phyloP scores from a whole-genome alignment of 2,888 invertebrate species.

The Melinopterus prodromus region DNA sequence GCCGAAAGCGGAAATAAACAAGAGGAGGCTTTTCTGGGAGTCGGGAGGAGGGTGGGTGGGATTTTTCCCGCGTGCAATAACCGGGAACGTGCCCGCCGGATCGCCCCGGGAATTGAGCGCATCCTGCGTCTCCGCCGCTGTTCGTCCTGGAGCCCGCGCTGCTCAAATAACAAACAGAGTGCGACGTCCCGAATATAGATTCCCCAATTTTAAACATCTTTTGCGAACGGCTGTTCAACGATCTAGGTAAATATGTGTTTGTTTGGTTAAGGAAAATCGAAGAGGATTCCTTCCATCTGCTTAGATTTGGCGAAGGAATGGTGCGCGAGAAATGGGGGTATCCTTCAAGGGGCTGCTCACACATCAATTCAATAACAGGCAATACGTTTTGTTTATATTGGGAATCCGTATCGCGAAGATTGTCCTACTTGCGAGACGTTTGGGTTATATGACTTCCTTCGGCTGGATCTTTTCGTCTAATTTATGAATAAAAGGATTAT shows the following conservation, averaged over 20 bases:
- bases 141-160: constrained; percentile 41
- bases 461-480: no score
- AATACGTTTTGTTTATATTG: constrained; percentile 26
- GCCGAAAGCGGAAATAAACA: constrained; percentile 11
- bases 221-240: constrained; percentile 50
- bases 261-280: constrained; percentile 53
- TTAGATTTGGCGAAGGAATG: constrained; percentile 35
- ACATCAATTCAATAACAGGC: constrained; percentile 26
- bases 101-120: constrained; percentile 51
- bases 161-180: constrained; percentile 54
- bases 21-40: neutral
- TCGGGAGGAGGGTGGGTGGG: neutral
- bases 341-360: constrained; percentile 19
- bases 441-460: no score
- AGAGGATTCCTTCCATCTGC: constrained; percentile 47
- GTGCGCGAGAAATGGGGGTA: constrained; percentile 14
- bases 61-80: constrained; percentile 45
- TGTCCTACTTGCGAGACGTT: no score
- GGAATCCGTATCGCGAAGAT: neutral
- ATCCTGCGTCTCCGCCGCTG: constrained; percentile 36
- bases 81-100: constrained; percentile 53
- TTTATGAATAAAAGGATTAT: no score
- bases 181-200: constrained; percentile 53
- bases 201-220: constrained; percentile 53
- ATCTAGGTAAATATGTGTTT: constrained; percentile 54